These are phyloP conservation scores for Thecophora atra DNA, from an alignment of 2,888 invertebrate genomes.

Conservation along the genomic window DNA sequence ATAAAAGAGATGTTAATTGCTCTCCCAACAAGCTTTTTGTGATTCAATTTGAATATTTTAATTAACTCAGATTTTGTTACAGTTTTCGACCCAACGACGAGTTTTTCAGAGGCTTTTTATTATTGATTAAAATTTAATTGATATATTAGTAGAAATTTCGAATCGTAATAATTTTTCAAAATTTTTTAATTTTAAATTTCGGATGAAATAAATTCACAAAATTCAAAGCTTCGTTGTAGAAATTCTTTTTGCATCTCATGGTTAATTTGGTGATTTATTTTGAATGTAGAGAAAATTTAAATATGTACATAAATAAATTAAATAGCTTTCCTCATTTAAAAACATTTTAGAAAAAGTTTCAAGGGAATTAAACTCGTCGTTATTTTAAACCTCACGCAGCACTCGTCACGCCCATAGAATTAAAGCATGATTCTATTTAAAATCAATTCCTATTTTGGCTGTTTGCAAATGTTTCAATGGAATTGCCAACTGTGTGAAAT, in stretches of 20 bases:
- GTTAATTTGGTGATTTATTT: neutral
- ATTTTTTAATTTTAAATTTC: too few relatives aligned
- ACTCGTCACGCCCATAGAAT: neutral
- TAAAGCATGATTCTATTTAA: slow-evolving; percentile 18
- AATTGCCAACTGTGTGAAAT: slow-evolving; percentile 47
- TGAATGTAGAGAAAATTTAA: neutral
- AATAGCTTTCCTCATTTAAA: slow-evolving; percentile 22
- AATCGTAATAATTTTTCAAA: too few relatives aligned
- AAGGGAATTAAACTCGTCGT: neutral
- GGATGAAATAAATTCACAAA: too few relatives aligned
- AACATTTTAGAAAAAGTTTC: slow-evolving; percentile 4
- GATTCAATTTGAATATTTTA: slow-evolving; percentile 1
- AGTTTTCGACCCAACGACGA: slow-evolving; percentile 13
- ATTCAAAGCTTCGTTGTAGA: too few relatives aligned
- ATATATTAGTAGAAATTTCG: too few relatives aligned
- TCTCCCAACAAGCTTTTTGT: neutral
- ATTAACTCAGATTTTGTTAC: neutral
- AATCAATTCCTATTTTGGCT: slow-evolving; percentile 9
- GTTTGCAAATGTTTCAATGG: neutral
- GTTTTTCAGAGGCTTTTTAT: too few relatives aligned
- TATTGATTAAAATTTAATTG: too few relatives aligned
- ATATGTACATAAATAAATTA: neutral
- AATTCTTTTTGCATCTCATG: slow-evolving; percentile 28
- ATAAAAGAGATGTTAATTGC: slow-evolving; percentile 5
- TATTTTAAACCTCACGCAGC: neutral